These are phyloP conservation scores for Galleria mellonella DNA, from an alignment of 1,140 invertebrate species.

Conservation along the genomic window DNA sequence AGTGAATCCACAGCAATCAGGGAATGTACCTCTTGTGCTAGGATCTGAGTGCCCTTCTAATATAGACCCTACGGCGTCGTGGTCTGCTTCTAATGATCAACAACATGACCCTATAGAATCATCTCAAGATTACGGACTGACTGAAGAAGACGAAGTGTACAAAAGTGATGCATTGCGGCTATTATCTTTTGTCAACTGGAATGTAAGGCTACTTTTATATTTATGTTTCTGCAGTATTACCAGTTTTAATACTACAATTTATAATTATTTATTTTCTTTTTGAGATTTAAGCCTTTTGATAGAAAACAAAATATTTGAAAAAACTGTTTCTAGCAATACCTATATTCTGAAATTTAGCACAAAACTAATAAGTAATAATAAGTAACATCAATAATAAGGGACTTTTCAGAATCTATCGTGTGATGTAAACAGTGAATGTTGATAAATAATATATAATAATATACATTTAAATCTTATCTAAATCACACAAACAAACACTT, in stretches of 20 bases:
- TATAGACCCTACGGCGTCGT: conserved; percentile 6
- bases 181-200: conserved; percentile 80
- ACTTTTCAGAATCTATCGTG: no score
- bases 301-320: no score
- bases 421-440: no score
- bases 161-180: conserved; percentile 72
- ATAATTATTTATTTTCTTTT: conserved; percentile 6
- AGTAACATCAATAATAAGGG: no score
- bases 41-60: conserved; percentile 26
- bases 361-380: no score
- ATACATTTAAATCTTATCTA: no score
- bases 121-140: conserved; percentile 31
- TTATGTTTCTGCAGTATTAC: background rate
- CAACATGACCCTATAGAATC: conserved; percentile 18
- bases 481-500: no score
- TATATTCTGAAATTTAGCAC: no score
- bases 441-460: no score
- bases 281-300: no score
- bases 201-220: conserved; percentile 56
- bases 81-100: conserved; percentile 8
- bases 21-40: conserved; percentile 76
- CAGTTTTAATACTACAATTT: no score
- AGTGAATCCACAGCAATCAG: conserved; percentile 76
- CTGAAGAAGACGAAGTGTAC: conserved; percentile 68
- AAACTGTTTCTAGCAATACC: no score